These are phyloP conservation scores for Odontamblyopus rebecca DNA, from an alignment of 2,797 vertebrate genomes.

Conservation along the genomic window DNA sequence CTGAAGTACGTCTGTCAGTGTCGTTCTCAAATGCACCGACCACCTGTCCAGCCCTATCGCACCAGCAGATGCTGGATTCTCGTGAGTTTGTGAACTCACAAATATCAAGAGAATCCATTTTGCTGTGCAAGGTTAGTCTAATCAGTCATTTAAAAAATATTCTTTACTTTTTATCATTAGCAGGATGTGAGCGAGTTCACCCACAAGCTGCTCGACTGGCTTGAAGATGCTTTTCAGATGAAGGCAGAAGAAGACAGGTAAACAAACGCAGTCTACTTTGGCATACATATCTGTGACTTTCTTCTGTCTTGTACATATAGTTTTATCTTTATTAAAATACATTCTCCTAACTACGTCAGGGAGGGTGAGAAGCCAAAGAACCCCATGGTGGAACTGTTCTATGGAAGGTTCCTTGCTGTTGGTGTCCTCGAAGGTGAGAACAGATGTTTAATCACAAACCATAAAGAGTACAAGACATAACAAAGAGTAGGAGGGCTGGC, in stretches of 20 bases:
- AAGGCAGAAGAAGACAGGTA: constrained; percentile 97
- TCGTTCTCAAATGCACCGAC: too few relatives aligned
- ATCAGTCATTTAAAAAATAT: constrained; percentile 3
- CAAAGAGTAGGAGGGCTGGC: constrained; percentile 28
- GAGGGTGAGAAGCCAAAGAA: constrained; percentile 98
- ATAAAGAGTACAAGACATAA: constrained; percentile 14
- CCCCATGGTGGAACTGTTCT: constrained; percentile 98
- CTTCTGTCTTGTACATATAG: background rate
- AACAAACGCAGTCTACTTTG: constrained; percentile 23
- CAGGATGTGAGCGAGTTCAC: constrained; percentile 99
- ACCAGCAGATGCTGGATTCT: too few relatives aligned
- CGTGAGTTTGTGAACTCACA: too few relatives aligned
- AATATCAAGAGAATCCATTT: too few relatives aligned
- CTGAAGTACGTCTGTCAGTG: too few relatives aligned
- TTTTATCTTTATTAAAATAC: background rate
- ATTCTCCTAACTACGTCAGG: constrained; percentile 63
- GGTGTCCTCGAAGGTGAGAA: constrained; percentile 93
- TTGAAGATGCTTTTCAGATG: constrained; percentile 99
- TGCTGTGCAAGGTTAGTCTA: too few relatives aligned
- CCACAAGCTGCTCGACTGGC: constrained; percentile 97
- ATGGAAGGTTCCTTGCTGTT: constrained; percentile 93
- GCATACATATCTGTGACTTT: background rate
- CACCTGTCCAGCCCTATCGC: too few relatives aligned
- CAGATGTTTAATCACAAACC: constrained; percentile 36
- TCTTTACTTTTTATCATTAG: constrained; percentile 71